Percentiles rank a stretch among this genome's conserved stretches.
Conservation (phyloP, 2,113 vertebrate species). For the Myrmophylax atrothorax region DNA sequence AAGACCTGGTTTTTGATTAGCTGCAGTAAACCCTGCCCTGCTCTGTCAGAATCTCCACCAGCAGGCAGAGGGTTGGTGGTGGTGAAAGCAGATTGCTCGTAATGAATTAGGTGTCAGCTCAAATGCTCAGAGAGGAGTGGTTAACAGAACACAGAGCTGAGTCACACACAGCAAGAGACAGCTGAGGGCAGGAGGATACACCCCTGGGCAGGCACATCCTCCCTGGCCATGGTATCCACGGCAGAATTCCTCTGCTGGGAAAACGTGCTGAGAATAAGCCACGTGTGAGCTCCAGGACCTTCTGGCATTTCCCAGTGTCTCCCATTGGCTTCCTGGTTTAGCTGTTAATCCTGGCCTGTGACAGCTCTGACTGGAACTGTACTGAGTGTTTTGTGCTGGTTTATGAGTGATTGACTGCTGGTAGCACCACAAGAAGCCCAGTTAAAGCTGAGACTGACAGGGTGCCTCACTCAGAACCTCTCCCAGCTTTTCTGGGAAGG, state of each 20-base stretch:
- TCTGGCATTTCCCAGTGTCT: not conserved
- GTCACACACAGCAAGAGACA: conserved; percentile 34
- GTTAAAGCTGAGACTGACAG: not conserved
- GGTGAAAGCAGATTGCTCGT: conserved; percentile 76
- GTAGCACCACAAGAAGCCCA: not conserved
- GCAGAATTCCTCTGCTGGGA: not conserved
- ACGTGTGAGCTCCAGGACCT: not conserved
- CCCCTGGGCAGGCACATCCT: not conserved
- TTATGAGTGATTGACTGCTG: not conserved
- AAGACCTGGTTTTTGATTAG: not conserved
- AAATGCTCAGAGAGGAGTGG: conserved; percentile 69
- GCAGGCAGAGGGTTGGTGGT: conserved; percentile 19
- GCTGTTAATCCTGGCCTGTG: not conserved
- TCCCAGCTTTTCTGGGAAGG: not conserved
- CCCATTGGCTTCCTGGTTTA: not conserved
- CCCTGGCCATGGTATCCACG: fast-evolving
- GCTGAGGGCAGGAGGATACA: not conserved
- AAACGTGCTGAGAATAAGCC: not conserved
- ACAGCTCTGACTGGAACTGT: not conserved
- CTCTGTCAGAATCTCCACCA: conserved; percentile 61
- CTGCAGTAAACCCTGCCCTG: not conserved
- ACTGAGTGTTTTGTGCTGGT: not conserved
- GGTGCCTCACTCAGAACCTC: not conserved
- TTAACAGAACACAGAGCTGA: conserved; percentile 57
- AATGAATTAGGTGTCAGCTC: conserved; percentile 83